Base-by-base conservation (phyloP, 2,888 invertebrate genomes). In the Macrosiphum euphorbiae region DNA sequence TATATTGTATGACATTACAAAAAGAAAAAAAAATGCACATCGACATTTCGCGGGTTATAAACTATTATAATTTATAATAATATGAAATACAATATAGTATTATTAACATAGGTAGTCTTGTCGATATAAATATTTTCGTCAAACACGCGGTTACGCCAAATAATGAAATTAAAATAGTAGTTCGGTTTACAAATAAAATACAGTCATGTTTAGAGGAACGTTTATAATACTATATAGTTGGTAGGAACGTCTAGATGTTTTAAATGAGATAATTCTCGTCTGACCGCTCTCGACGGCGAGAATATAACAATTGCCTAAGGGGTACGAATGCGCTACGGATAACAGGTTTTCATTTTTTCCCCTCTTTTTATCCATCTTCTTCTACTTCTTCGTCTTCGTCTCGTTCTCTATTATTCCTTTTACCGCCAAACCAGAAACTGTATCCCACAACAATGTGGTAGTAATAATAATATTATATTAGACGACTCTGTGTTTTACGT, bases 181-280 rank as follows among this genome's bases (percentile, higher is more conserved):
- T 35, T 35, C 35, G 35, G 78, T 78, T 78, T 67, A 16, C n/a
- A 7, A 67, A n/a, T 67, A 20, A n/a, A 67, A 67, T 67, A 16
- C 67, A 67, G 7, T 67, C 35, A 2, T 67, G 35, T 7, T 67
- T 28, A 61, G 13, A 67, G 67, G 13, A 13, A 20, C 35, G 16
- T 20, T 55, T 58, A 58, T 8, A 58, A 26, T 26, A 26, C 26
- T 26, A 78, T 35, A 78, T 35, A 78, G 67, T 3, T n/a, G 35
- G 78, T 35, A 8, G 16, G 44, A 86, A 28, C 89, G 58, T 52
- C 47, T 35, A 13, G 50, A 90, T 52, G 26, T 52, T 90, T 90
- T 35, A 90, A 90, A 90, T 41, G 52, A 90, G 52, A 90, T 52
- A 52, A 90, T 78, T 58, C 58, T 44, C 58, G 58, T 89, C 58